These are phyloP conservation scores for Rapana venosa DNA, from an alignment of 2,888 invertebrate genomes.

Conservation along the genomic window DNA sequence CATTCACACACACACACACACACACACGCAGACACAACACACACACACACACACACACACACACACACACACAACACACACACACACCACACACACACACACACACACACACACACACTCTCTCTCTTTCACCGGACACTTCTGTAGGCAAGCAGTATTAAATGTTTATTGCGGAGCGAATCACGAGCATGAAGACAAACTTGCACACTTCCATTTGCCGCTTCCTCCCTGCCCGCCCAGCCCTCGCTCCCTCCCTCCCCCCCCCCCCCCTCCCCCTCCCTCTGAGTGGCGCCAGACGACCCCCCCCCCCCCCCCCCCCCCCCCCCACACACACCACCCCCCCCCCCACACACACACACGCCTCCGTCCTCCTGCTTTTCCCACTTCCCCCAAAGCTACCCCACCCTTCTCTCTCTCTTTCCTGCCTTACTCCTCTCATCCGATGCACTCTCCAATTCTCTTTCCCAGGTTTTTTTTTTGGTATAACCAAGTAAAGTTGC, in stretches of 20 bases:
- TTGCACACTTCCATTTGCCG: neutral
- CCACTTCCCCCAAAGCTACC: no score
- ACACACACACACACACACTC: neutral
- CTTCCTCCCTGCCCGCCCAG: neutral
- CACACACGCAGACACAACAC: neutral
- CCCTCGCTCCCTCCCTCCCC: neutral
- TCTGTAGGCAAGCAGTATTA: no score
- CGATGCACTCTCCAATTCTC: no score
- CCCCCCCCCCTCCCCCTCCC: neutral
- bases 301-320: neutral
- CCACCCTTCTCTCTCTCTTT: neutral
- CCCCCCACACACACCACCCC: no score
- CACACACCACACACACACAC: slow-evolving; percentile 18
- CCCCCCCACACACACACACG: no score
- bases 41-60: slow-evolving; percentile 11
- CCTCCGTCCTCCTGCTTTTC: neutral
- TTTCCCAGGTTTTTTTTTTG: no score
- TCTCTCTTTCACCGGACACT: no score
- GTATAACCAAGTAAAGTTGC: no score
- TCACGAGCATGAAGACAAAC: no score
- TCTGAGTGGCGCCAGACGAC: no score
- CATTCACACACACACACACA: neutral
- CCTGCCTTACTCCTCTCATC: neutral
- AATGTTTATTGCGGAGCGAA: no score
- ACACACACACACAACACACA: slow-evolving; percentile 18